Evolutionary conservation across 35 echinoderm and acorn worm species (phyloP).

Genomic region (Antedon bifida): DNA sequence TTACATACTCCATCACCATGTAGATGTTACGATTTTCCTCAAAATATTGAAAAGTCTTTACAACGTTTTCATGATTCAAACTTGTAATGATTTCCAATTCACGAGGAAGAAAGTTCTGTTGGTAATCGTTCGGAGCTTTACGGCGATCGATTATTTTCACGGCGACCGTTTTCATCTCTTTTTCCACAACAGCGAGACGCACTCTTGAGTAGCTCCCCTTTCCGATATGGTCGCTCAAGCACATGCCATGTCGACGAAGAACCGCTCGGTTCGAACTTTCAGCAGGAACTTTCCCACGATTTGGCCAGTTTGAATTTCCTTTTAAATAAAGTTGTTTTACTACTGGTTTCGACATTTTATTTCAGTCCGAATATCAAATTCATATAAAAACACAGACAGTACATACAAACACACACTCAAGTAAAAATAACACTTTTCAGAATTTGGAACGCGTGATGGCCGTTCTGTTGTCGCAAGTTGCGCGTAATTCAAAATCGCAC

Average conservation of each 20-base stretch:
- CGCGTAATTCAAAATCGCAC: too few species aligned
- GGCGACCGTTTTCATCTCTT: slow-evolving; percentile 33
- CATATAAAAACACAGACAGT: too few species aligned
- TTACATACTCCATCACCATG: slow-evolving; percentile 67
- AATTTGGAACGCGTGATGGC: background rate
- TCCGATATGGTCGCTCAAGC: slow-evolving; percentile 23
- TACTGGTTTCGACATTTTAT: background rate
- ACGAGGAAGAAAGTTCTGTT: slow-evolving; percentile 59
- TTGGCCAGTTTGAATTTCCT: background rate
- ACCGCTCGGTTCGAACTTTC: background rate
- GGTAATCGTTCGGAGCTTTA: slow-evolving; percentile 70
- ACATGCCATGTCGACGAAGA: background rate
- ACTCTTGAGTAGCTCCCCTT: slow-evolving; percentile 94
- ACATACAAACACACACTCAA: too few species aligned
- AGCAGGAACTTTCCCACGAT: background rate
- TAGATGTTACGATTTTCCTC: slow-evolving; percentile 71
- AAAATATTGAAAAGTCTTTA: slow-evolving; percentile 61
- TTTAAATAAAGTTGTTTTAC: background rate
- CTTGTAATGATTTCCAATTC: slow-evolving; percentile 51
- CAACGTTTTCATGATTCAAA: slow-evolving; percentile 52
- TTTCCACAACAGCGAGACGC: slow-evolving; percentile 37
- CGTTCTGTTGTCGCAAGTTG: too few species aligned
- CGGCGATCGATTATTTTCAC: slow-evolving; percentile 87
- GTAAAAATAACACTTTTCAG: background rate
- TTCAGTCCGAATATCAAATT: background rate